Base-by-base conservation (phyloP, 2,888 invertebrate species). In the Apantesis nais region DNA sequence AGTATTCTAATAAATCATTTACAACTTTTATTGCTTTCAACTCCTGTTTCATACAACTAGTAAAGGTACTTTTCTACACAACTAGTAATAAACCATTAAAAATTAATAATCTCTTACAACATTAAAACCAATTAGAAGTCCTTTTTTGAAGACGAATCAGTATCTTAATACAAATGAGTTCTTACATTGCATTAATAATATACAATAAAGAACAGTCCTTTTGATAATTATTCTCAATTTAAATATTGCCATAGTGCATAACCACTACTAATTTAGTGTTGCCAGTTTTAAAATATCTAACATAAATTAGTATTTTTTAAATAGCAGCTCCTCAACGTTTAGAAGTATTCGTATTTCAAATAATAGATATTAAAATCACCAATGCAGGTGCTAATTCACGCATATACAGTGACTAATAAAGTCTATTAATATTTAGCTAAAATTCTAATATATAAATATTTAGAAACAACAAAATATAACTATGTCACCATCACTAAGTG, bases 381-480 rank as follows among this genome's bases (percentile, higher is more conserved):
- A 74, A 74, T 71, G 70, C 65, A 78, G 67, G 48, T 75, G 75
- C 80, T 78, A 78, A 79, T 81, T 79, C 73, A 78, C 77, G 78
- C 83, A 82, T 72, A 78, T 84, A 84, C 77, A 81, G 75, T 82
- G 78, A 80, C 87, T 85, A 83, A 86, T 83, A 86, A 85, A 85
- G 81, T 83, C 78, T 84, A 78, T 81, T 2, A n/a, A 82, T 78
- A 81, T 74, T 78, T 81, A 81, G 83, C 76, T 83, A 81, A 82
- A 83, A 82, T 82, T 83, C 79, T 81, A 78, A 72, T 78, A 68
- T 84, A 81, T 85, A 86, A 85, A 86, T 80, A 83, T 86, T 83
- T 86, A 87, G 76, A 86, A 82, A 88, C 81, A 86, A 88, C 80
- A 86, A 86, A 85, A 84, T 79, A 69, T 83, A 63, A 74, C 72